Percentiles rank a stretch among this genome's conserved stretches.
These are phyloP conservation scores for Smittia sp. DNA, from an alignment of 2,888 invertebrate species.

Conservation along the genomic window DNA sequence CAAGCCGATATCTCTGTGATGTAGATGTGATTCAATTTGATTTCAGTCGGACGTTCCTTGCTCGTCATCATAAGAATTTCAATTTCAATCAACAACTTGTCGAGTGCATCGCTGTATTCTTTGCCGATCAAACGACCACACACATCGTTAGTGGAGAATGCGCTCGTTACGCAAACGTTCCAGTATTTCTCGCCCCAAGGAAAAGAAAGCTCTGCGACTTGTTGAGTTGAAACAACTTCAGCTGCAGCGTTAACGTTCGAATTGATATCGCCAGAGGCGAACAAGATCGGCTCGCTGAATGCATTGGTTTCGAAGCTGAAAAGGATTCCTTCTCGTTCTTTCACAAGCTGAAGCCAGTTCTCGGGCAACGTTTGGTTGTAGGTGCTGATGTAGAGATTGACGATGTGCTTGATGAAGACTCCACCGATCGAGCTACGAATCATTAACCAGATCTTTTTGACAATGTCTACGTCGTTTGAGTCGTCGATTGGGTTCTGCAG, in stretches of 20 bases:
- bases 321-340: conserved; percentile 58
- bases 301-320: conserved; percentile 51
- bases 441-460: conserved; percentile 48
- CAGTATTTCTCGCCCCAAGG: conserved; percentile 50
- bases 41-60: conserved; percentile 44
- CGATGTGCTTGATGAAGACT: conserved; percentile 60
- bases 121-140: conserved; percentile 66
- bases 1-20: conserved; percentile 55
- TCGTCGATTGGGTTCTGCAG: conserved; percentile 47
- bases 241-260: not conserved
- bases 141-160: conserved; percentile 62
- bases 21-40: conserved; percentile 48
- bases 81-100: conserved; percentile 57
- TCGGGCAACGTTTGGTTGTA: conserved; percentile 66
- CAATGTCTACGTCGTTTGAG: conserved; percentile 48
- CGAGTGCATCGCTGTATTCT: conserved; percentile 60
- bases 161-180: conserved; percentile 63
- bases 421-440: conserved; percentile 57
- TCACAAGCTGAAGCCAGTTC: conserved; percentile 65
- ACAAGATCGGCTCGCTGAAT: conserved; percentile 48
- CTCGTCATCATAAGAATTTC: conserved; percentile 51
- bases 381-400: conserved; percentile 52
- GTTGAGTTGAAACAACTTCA: not conserved
- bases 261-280: conserved; percentile 46
- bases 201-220: conserved; percentile 44